Evolutionary conservation across 1,140 invertebrate genomes (phyloP).

Genomic region (Octopus sinensis): DNA sequence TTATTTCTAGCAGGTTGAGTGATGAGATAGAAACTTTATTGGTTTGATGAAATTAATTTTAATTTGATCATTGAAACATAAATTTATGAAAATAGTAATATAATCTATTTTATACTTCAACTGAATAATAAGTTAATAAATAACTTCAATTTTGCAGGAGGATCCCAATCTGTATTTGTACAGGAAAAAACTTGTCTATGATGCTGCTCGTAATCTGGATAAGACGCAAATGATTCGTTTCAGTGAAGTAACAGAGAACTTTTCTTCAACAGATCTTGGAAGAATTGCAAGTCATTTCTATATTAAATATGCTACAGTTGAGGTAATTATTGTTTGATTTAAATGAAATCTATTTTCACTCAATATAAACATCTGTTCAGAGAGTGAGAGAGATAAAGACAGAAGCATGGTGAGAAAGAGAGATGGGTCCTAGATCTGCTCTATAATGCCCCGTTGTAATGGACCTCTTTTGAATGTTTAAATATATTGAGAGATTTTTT

Average conservation of each 20-base stretch:
- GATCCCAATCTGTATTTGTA: conserved; percentile 75
- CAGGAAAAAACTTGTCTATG: conserved; percentile 73
- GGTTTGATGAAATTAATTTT: too few relatives aligned
- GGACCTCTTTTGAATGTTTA: too few relatives aligned
- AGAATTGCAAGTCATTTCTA: conserved; percentile 96
- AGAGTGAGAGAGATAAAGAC: conserved; percentile 53
- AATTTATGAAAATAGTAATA: too few relatives aligned
- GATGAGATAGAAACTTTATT: too few relatives aligned
- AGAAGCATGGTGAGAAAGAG: background rate
- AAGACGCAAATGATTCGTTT: conserved; percentile 92
- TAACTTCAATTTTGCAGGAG: conserved; percentile 58
- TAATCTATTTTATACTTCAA: too few relatives aligned
- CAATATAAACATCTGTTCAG: too few relatives aligned
- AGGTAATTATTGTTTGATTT: conserved; percentile 61
- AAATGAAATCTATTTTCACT: conserved; percentile 55
- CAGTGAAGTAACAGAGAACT: conserved; percentile 76
- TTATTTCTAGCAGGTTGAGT: too few relatives aligned
- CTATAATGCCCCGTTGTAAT: too few relatives aligned
- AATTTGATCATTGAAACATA: too few relatives aligned
- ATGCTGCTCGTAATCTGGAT: conserved; percentile 80
- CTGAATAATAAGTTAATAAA: too few relatives aligned
- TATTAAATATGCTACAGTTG: conserved; percentile 94
- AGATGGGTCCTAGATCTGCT: background rate
- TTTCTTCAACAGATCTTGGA: conserved; percentile 81
- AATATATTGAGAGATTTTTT: too few relatives aligned